Base-by-base conservation (phyloP, 2,888 invertebrate species). In the Phortica okadai region DNA sequence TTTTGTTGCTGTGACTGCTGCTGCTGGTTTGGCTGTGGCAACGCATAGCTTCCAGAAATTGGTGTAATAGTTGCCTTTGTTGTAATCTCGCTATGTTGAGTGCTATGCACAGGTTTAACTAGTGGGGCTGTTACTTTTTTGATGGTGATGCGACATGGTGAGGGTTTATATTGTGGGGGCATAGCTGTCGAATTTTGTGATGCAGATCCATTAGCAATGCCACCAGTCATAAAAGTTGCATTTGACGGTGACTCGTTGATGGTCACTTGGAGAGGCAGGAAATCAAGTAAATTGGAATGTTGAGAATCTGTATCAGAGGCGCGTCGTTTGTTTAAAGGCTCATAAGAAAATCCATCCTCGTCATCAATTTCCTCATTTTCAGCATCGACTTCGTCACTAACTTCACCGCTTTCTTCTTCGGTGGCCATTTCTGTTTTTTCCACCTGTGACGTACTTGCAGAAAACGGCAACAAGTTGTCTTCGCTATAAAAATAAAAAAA, bases 31-130 rank as follows among this genome's bases (percentile, higher is more conserved):
- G 78, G 77, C 7, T 74, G n/a, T 25, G 78, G 2, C 6, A 82
- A 25, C 5, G 78, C 74, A 21, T 77, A 86, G 59, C 78, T 78
- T n/a, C 76, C 78, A 3, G 81, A 58, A 8, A 86, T 83, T 14
- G 86, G 89, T 59, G 86, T 89, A n/a, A 86, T 89, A 33, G 88
- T 88, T 10, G 86, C 86, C 76, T 85, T 85, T 8, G 85, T 80
- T 72, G 81, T 85, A 21, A 88, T 86, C 73, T 88, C 89, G 14
- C 80, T 80, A 1, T 76, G 14, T 56, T 77, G 83, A 5, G 73
- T 67, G 44, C 56, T 54, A 14, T 33, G 70, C 41, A 67, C 54
- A 21, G 41, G 25, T 44, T 73, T 80, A 0, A 74, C 41, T 10
- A 80, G n/a, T 7, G 84, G 84, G 4, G 83, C 81, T 0, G 89